A percentile compares a stretch with the other conserved stretches of the same genome.
phyloP scores from a whole-genome alignment of 23 tunicate genomes.

The Pegea sp. region DNA sequence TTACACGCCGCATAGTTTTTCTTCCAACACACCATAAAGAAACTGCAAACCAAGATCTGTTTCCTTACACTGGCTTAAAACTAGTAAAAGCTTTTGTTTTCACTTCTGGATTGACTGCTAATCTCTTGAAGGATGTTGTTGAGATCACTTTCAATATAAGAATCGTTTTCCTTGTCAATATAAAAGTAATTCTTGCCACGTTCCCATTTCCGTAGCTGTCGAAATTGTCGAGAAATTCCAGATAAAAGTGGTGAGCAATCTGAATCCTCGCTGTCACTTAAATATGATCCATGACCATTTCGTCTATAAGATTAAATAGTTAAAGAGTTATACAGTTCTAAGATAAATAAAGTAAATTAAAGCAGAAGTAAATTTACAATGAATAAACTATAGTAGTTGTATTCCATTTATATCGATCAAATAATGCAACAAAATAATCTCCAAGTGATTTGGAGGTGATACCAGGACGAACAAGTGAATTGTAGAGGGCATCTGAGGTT shows the following conservation, averaged over 20 bases:
- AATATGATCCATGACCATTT: not conserved
- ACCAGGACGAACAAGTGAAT: constrained; percentile 31
- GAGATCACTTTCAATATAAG: too few species aligned
- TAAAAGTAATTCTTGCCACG: too few species aligned
- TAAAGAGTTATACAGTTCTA: not conserved
- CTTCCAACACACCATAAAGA: constrained; percentile 77
- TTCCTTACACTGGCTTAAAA: not conserved
- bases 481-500: constrained; percentile 8
- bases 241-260: not conserved
- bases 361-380: constrained; percentile 5
- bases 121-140: too few species aligned
- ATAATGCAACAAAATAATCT: constrained; percentile 13
- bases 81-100: not conserved
- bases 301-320: not conserved
- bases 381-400: constrained; percentile 29
- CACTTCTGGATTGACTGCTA: too few species aligned
- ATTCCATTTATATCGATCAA: constrained; percentile 28
- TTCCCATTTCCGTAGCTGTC: too few species aligned
- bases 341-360: not conserved
- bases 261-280: not conserved
- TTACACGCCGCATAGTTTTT: constrained; percentile 36
- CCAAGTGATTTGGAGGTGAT: constrained; percentile 33
- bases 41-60: constrained; percentile 9
- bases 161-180: too few species aligned
- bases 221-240: not conserved